Percentiles rank a stretch among this genome's conserved stretches.
phyloP scores from a whole-genome alignment of 2,113 vertebrate species.

The Haplochromis vanheusdeni region DNA sequence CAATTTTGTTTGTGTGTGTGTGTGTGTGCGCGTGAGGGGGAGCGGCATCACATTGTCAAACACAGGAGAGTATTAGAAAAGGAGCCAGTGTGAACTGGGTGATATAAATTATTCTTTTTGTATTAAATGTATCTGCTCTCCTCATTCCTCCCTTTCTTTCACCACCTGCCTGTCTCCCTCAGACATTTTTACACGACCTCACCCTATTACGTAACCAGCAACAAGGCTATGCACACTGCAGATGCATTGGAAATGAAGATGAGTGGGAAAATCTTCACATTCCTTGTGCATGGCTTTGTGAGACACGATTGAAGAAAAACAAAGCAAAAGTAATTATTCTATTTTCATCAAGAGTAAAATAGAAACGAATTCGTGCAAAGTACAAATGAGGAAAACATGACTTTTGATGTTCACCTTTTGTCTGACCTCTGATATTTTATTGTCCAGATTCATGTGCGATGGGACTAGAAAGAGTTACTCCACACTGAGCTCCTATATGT shows the following conservation, averaged over 20 bases:
- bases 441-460: not conserved
- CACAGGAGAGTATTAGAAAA: not conserved
- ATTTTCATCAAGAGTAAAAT: not conserved
- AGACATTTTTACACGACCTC: not conserved
- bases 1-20: not conserved
- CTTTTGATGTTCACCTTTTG: not conserved
- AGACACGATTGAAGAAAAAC: not conserved
- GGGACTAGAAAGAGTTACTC: not conserved
- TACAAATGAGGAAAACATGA: not conserved
- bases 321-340: not conserved
- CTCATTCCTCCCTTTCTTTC: not conserved
- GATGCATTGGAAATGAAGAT: not conserved
- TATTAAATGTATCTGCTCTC: not conserved
- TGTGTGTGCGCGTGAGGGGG: rapidly evolving
- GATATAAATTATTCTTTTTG: not conserved
- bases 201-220: constrained; percentile 40
- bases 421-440: not conserved
- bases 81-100: not conserved
- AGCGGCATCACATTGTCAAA: not conserved
- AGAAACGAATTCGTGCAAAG: not conserved
- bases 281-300: not conserved
- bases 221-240: not conserved
- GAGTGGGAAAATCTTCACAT: not conserved
- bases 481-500: not conserved
- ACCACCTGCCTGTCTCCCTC: not conserved